Evolutionary conservation across 35 echinoderm and acorn worm species (phyloP), one percentile per base, ranked within the genome.

Genomic region (Ophiothrix spiculata): DNA sequence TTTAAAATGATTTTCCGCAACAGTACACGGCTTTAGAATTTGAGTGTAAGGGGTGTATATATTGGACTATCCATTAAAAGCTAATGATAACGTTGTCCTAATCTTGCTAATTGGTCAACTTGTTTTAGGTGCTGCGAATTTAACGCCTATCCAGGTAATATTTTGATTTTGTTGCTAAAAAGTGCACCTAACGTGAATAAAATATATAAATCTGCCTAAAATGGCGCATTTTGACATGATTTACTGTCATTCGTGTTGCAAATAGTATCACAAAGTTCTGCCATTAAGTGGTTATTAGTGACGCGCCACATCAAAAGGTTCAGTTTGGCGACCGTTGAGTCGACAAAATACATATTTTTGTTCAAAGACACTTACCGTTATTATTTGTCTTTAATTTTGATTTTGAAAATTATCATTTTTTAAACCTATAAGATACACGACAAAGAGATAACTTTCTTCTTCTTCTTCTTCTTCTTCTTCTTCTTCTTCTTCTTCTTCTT

Each of bases 1-100:
- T 90, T 83, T 81, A 78, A 80, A 34, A 73, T 33, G 49, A 90
- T 90, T 90, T 90, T 90, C 88, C 88, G 88, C 80, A 84, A 54
- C 84, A 84, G 84, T 81, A 90, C 88, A 81, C 78, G 88, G 63
- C 84, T 77, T 86, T 86, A 76, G 31, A 86, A 76, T 36, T 36
- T 32, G 37, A n/a, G 84, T 77, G n/a, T 76, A 86, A 28, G 46
- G 37, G 34, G 38, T 84, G 82, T 3, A 37, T 38, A 73, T 64
- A 21, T 33, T 84, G 33, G 21, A 4, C 34, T 12, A 31, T 33
- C 34, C 38, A 42, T 46, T 6, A 56, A 13, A 83, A 63, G 35
- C 40, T 28, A 31, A 81, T 56, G n/a, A n/a, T n/a, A n/a, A n/a
- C n/a, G n/a, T 56, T 56, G 31, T 49, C 54, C 31, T 80, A 49